These are phyloP conservation scores for Melanotaenia trifasciata DNA, from an alignment of 2,797 vertebrate species.

Conservation along the genomic window DNA sequence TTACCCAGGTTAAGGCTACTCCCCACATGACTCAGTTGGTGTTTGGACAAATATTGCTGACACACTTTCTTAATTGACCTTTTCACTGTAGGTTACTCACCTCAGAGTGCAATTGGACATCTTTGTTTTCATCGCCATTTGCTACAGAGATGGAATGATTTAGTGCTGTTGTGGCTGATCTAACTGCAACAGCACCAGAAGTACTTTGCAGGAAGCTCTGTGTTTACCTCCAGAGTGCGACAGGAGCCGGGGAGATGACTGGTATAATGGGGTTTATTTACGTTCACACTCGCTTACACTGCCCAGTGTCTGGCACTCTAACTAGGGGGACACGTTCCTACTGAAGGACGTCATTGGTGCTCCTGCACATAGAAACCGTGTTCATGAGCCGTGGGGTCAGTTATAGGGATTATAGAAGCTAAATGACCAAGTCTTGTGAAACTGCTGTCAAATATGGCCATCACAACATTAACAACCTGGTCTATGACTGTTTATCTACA, in stretches of 20 bases:
- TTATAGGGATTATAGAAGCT: slow-evolving; percentile 69
- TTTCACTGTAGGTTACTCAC: slow-evolving; percentile 56
- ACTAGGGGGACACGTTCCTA: slow-evolving; percentile 89
- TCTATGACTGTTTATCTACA: slow-evolving; percentile 25
- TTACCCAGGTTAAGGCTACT: slow-evolving; percentile 56
- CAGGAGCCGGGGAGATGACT: slow-evolving; percentile 91
- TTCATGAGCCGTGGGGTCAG: slow-evolving; percentile 66
- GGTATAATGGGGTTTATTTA: slow-evolving; percentile 98
- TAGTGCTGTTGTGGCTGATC: slow-evolving; percentile 84
- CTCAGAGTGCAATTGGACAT: slow-evolving; percentile 32
- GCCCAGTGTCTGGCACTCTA: slow-evolving; percentile 91
- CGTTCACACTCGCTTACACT: slow-evolving; percentile 92
- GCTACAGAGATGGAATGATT: slow-evolving; percentile 81
- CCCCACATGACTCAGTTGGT: slow-evolving; percentile 48
- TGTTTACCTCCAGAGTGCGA: slow-evolving; percentile 93
- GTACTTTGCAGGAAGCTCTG: slow-evolving; percentile 92
- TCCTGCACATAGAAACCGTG: slow-evolving; percentile 68
- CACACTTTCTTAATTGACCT: slow-evolving; percentile 67
- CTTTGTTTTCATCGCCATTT: slow-evolving; percentile 84
- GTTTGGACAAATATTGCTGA: slow-evolving; percentile 64
- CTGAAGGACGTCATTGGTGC: slow-evolving; percentile 86
- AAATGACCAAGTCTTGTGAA: slow-evolving; percentile 49
- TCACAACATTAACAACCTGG: slow-evolving; percentile 40
- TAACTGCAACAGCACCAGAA: slow-evolving; percentile 87
- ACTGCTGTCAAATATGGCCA: slow-evolving; percentile 43